Conservation (phyloP, 2,113 vertebrate species). For the Rhea pennata region DNA sequence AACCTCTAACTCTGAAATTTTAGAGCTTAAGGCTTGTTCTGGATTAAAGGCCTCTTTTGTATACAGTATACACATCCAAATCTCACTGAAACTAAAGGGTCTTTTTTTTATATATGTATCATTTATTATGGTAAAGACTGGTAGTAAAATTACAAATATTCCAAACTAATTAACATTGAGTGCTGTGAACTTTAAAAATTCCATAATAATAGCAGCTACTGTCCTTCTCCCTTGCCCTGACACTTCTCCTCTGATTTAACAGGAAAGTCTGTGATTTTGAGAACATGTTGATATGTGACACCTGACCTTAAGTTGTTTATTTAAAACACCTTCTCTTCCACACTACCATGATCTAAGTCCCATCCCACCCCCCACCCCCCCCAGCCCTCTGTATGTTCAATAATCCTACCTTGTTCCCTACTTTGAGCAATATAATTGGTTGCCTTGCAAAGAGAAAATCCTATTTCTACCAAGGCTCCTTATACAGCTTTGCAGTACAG, state of each 20-base stretch:
- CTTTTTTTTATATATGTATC: background rate
- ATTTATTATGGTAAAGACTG: background rate
- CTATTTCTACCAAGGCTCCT: background rate
- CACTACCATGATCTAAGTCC: background rate
- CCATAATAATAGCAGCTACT: background rate
- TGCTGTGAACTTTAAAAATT: background rate
- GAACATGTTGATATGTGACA: background rate
- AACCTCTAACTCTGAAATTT: background rate
- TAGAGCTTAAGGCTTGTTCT: background rate
- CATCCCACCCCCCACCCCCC: too few relatives aligned
- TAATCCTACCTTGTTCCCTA: background rate
- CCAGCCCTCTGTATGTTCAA: background rate
- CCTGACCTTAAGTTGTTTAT: background rate
- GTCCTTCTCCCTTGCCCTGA: background rate
- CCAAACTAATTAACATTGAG: background rate
- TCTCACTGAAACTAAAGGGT: background rate
- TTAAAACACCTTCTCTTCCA: background rate
- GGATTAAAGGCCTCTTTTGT: background rate
- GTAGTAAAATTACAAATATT: background rate
- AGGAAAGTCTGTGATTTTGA: background rate
- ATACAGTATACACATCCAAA: background rate
- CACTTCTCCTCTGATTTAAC: background rate
- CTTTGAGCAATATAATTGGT: background rate
- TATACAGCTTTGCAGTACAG: accelerated
- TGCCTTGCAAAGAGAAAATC: background rate